Evolutionary conservation across 2,797 vertebrate species (phyloP).

Genomic region (Thunnus albacares): DNA sequence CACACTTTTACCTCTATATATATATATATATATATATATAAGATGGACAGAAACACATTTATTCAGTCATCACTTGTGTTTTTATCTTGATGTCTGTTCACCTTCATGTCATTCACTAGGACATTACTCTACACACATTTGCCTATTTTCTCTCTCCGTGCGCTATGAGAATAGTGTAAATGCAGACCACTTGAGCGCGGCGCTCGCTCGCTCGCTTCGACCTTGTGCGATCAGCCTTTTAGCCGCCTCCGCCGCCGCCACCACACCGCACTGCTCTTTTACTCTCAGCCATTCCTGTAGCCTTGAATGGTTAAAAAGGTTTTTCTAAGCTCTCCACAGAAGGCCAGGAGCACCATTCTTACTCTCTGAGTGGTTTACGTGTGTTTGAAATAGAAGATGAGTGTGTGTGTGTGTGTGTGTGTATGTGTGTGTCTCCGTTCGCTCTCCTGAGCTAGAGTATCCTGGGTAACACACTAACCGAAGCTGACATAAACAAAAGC

Average conservation of each 20-base stretch:
- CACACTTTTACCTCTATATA: neutral
- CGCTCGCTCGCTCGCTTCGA: constrained; percentile 17
- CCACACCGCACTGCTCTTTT: constrained; percentile 60
- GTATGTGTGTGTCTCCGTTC: constrained; percentile 24
- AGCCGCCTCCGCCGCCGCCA: constrained; percentile 29
- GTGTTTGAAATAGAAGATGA: constrained; percentile 44
- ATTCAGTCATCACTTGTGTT: neutral
- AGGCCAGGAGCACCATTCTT: constrained; percentile 64
- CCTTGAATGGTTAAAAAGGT: constrained; percentile 65
- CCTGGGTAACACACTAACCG: constrained; percentile 34
- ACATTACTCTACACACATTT: constrained; percentile 36
- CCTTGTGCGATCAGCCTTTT: constrained; percentile 75
- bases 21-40: too few species aligned
- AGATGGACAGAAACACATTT: neutral
- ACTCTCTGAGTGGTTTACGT: constrained; percentile 39
- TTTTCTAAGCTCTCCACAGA: constrained; percentile 48
- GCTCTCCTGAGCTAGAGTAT: constrained; percentile 33
- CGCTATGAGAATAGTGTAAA: constrained; percentile 29
- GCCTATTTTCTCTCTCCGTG: constrained; percentile 23
- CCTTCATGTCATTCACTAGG: constrained; percentile 1
- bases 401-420: constrained; percentile 23
- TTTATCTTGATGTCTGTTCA: neutral
- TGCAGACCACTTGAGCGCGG: constrained; percentile 49
- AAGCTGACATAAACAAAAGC: constrained; percentile 59
- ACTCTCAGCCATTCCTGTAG: constrained; percentile 46